Base-by-base conservation (phyloP, 2,888 invertebrate genomes). In the Schizotus pectinicornis region DNA sequence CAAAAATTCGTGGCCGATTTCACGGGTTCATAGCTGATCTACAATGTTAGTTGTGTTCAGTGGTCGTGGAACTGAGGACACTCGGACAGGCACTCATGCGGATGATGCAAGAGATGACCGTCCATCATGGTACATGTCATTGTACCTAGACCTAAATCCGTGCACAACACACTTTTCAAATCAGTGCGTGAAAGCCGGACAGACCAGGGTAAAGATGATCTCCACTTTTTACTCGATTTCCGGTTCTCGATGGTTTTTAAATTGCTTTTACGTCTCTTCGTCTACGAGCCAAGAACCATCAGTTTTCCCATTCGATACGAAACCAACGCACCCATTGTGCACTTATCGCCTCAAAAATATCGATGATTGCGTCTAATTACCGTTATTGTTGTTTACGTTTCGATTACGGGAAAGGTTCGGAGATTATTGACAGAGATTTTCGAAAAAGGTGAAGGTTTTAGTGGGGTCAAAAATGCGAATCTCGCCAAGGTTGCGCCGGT, bases 391-490 rank as follows among this genome's bases (percentile, higher is more conserved):
- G 34, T 45, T 45, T 45, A 32, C 45, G 13, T 33, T 33, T 45
- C 34, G 31, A 45, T 45, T 33, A 34, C 31, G 32, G 13, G 45
- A 45, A 22, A 22, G 22, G 22, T 22, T 22, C 22, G 22, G 22
- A 5, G 22, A 22, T 48, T 33, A 22, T 35, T 33, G 39, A 43
- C 31, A 38, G 46, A 36, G 55, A 32, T 42, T 49, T 49, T 34
- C 38, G 50, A 55, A 55, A 56, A 59, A 59, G 55, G 59, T 55
- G 55, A 56, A 59, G 55, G 59, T 47, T 59, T 59, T 43, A 31
- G 37, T 47, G 55, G 55, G 55, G 59, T 59, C 59, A 55, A 55
- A 59, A 59, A 59, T 59, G 59, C 51, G 46, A 55, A 51, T 59
- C 59, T 59, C 58, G 53, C 54, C 59, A 59, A 59, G 59, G 59